A percentile compares a stretch with the other conserved stretches of the same genome.
These are phyloP conservation scores for Drosophila erecta DNA, from an alignment of 1,140 invertebrate species.

Conservation along the genomic window DNA sequence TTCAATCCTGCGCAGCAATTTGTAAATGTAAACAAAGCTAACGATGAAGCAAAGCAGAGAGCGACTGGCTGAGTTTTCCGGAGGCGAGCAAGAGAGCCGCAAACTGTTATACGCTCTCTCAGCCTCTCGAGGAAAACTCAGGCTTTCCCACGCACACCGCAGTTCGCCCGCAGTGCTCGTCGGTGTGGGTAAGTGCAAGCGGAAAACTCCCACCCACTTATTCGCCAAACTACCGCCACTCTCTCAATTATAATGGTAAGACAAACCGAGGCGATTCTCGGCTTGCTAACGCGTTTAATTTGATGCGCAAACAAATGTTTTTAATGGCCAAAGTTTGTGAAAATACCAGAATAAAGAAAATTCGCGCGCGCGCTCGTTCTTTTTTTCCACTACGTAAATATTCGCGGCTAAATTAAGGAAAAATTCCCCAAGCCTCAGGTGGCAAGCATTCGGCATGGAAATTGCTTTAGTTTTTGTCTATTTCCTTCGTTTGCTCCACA, in stretches of 20 bases:
- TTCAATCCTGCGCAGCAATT: conserved; percentile 63
- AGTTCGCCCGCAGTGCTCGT: conserved; percentile 56
- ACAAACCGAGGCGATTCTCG: conserved; percentile 42
- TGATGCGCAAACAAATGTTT: conserved; percentile 76
- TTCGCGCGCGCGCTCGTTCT: conserved; percentile 1
- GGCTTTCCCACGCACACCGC: conserved; percentile 25
- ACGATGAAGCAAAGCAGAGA: conserved; percentile 37
- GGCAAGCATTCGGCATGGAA: conserved; percentile 15
- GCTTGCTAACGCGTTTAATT: conserved; percentile 68
- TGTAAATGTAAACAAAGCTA: conserved; percentile 73
- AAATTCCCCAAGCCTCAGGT: conserved; percentile 42
- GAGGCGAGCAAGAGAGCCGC: background rate
- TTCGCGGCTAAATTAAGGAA: conserved; percentile 63
- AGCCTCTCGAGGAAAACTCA: conserved; percentile 15
- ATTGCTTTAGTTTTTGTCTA: conserved; percentile 31
- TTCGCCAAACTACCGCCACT: conserved; percentile 20
- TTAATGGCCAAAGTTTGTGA: conserved; percentile 68
- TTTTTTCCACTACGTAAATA: conserved; percentile 50
- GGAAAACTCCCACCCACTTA: conserved; percentile 15
- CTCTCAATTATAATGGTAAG: conserved; percentile 25
- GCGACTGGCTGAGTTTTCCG: conserved; percentile 10
- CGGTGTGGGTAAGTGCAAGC: conserved; percentile 67
- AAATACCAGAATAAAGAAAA: conserved; percentile 21
- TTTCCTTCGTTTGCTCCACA: conserved; percentile 10
- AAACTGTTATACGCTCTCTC: conserved; percentile 65